Conservation (phyloP, 2,113 vertebrate genomes). For the Rhabdornis inornatus region DNA sequence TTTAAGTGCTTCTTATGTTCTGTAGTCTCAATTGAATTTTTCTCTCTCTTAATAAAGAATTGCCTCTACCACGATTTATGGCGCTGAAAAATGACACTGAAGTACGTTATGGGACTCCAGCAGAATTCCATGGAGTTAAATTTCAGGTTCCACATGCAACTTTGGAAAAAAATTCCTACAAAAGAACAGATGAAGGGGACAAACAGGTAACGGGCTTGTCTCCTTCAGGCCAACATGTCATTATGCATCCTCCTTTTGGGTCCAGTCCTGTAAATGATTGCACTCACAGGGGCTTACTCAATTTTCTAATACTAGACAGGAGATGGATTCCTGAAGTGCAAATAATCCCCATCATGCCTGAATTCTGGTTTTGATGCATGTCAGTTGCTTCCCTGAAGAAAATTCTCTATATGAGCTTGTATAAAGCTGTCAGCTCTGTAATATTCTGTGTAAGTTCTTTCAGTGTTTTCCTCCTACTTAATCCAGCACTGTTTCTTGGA, state of each 20-base stretch:
- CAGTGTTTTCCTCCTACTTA: not conserved
- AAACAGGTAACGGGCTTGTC: slow-evolving; percentile 76
- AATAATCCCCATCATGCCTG: not conserved
- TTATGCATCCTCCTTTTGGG: not conserved
- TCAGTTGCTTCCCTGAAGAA: not conserved
- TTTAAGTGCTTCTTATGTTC: slow-evolving; percentile 8
- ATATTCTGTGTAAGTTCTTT: not conserved
- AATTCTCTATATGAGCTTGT: not conserved
- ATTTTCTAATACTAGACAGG: not conserved
- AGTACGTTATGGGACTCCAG: slow-evolving; percentile 68
- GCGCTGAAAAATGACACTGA: slow-evolving; percentile 83
- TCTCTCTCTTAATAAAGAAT: slow-evolving; percentile 75
- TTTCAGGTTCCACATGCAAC: slow-evolving; percentile 72
- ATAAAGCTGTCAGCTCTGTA: not conserved
- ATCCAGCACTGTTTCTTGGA: not conserved
- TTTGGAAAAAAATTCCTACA: slow-evolving; percentile 77
- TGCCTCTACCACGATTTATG: slow-evolving; percentile 87
- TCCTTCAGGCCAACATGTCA: not conserved
- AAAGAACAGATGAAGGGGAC: slow-evolving; percentile 77
- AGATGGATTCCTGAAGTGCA: not conserved
- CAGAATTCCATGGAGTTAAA: slow-evolving; percentile 75
- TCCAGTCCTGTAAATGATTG: not conserved
- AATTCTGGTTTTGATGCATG: not conserved
- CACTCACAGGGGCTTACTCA: not conserved
- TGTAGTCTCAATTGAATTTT: slow-evolving; percentile 47